Evolutionary conservation across 2,888 invertebrate genomes (phyloP).

Genomic region (Eupithecia exiguata): DNA sequence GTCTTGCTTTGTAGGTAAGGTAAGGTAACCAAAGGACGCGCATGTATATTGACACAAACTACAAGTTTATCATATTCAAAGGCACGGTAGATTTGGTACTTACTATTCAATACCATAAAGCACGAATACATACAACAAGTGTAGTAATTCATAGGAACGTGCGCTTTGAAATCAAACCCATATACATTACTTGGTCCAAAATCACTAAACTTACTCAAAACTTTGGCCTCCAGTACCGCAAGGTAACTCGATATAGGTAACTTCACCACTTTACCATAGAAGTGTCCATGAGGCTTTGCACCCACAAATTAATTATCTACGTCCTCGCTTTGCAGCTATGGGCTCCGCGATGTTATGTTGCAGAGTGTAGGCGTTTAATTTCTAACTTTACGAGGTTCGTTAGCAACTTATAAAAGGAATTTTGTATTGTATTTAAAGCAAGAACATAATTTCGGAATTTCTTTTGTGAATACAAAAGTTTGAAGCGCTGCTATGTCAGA

Average conservation of each 20-base stretch:
- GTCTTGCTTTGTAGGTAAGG: neutral
- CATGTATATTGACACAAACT: too few species aligned
- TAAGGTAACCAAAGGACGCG: too few species aligned
- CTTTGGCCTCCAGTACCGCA: neutral
- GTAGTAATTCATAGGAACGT: neutral
- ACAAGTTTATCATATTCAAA: too few species aligned
- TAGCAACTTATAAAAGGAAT: slow-evolving; percentile 1
- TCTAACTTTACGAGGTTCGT: slow-evolving; percentile 8
- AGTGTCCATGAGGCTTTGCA: slow-evolving; percentile 23
- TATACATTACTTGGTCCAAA: slow-evolving; percentile 5
- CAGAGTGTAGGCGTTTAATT: neutral
- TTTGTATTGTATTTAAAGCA: neutral
- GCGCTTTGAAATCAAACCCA: slow-evolving; percentile 3
- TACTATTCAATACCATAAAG: too few species aligned
- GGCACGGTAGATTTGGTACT: too few species aligned
- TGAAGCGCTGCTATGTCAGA: too few species aligned
- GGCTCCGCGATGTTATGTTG: neutral
- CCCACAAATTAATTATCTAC: slow-evolving; percentile 27
- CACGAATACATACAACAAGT: too few species aligned
- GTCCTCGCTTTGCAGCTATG: slow-evolving; percentile 11
- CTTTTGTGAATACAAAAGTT: neutral
- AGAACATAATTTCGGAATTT: slow-evolving; percentile 1
- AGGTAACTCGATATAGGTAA: slow-evolving; percentile 24
- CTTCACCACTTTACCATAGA: slow-evolving; percentile 15
- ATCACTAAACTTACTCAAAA: slow-evolving; percentile 1